Base-by-base conservation (phyloP, 1,140 invertebrate genomes). In the Campodea augens region DNA sequence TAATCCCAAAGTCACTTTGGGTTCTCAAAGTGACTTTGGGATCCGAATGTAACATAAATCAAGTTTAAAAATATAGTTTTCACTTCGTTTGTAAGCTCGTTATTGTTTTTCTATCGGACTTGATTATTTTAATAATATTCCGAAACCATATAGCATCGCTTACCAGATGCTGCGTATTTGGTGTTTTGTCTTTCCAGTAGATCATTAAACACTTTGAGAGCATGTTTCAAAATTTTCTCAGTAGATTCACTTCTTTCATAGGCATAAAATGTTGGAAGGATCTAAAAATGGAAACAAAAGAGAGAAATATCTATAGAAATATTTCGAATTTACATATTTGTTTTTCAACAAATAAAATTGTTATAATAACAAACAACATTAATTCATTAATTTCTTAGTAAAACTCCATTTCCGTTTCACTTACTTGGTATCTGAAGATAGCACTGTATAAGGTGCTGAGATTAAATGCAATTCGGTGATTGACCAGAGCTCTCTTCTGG, bases 391-490 rank as follows among this genome's bases (percentile, higher is more conserved):
- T n/a, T 13, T 10, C 5, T 24, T 42, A 7, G 5, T 10, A 13
- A 5, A 7, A 21, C 10, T 24, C 12, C 12, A 42, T 5, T 7
- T 12, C 13, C 13, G 12, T 41, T 41, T 25, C 4, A 60, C 69
- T 65, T 64, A 78, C 77, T 37, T 67, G 64, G 53, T 77, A 71
- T 45, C 75, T 68, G 2, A 65, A 69, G 52, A 84, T 78, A 46
- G 73, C 69, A 12, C 68, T 67, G 60, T 85, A 85, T 54, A 81
- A 81, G 43, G 74, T 73, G 20, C 72, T 72, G 51, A 80, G 63
- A 59, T 83, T 81, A 55, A 85, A 84, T 52, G 75, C 77, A 7
- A 84, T 56, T 2, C 78, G 66, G 52, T 81, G 77, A 58, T 84
- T 82, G 1, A 86, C 72, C 24, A 80, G 55, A 0, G 79, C 80